These are phyloP conservation scores for Sipha maydis DNA, from an alignment of 2,888 invertebrate species.

Conservation along the genomic window DNA sequence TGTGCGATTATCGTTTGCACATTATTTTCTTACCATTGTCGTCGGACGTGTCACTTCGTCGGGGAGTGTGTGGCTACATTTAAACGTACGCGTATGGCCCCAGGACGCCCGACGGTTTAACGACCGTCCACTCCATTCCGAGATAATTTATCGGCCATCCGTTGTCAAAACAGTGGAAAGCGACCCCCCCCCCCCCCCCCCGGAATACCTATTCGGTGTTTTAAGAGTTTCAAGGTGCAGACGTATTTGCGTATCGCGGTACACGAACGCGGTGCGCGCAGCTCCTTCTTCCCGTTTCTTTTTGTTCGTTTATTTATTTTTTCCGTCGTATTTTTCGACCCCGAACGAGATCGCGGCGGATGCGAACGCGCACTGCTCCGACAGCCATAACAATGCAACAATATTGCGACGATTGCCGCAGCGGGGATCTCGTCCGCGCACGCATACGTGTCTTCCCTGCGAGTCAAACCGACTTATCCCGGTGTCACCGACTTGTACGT, in stretches of 20 bases:
- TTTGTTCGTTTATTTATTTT: neutral
- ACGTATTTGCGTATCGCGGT: too few relatives aligned
- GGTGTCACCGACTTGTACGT: too few relatives aligned
- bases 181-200: too few relatives aligned
- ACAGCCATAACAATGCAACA: too few relatives aligned
- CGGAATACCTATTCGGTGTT: constrained; percentile 12
- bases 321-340: too few relatives aligned
- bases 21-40: constrained; percentile 12
- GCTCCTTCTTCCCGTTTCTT: neutral
- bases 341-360: neutral
- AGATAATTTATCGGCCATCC: constrained; percentile 46
- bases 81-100: neutral
- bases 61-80: too few relatives aligned
- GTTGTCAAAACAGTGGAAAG: constrained; percentile 53
- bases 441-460: too few relatives aligned
- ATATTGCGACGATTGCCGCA: too few relatives aligned
- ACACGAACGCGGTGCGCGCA: neutral
- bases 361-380: neutral
- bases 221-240: neutral
- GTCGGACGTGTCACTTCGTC: neutral
- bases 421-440: too few relatives aligned
- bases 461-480: too few relatives aligned
- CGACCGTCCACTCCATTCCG: constrained; percentile 14
- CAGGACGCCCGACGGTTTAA: constrained; percentile 47
- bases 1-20: neutral